A percentile compares a stretch with the other conserved stretches of the same genome.
Conservation (phyloP, 2,113 vertebrate genomes). For the Beaufortia kweichowensis region DNA sequence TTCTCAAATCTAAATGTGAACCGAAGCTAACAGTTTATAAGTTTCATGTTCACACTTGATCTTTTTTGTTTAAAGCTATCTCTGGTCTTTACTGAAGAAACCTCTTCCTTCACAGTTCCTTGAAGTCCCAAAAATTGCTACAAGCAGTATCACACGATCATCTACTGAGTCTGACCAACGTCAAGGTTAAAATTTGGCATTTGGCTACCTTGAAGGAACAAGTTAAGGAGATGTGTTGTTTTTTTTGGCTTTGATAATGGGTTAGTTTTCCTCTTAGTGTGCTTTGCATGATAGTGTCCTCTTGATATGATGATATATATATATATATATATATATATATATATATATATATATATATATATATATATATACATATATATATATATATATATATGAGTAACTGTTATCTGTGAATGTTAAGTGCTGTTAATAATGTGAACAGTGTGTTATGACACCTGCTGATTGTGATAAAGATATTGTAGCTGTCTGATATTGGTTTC, state of each 20-base stretch:
- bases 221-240: background rate
- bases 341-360: background rate
- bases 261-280: background rate
- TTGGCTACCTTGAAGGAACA: background rate
- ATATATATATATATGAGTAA: background rate
- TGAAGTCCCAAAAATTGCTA: background rate
- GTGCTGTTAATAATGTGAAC: background rate
- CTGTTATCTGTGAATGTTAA: background rate
- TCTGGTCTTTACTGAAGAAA: background rate
- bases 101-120: background rate
- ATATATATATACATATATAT: background rate
- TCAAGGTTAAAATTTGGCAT: background rate
- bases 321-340: background rate
- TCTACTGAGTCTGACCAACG: background rate
- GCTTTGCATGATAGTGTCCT: background rate
- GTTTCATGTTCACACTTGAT: background rate
- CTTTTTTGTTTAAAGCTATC: background rate
- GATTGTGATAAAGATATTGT: constrained; percentile 23
- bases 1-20: background rate
- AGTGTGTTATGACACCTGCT: background rate
- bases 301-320: background rate
- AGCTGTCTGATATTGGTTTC: background rate
- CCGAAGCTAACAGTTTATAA: background rate
- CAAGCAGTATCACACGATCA: background rate
- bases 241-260: background rate